phyloP scores from a whole-genome alignment of 2,888 invertebrate genomes.

The Ochropleura leucogaster region DNA sequence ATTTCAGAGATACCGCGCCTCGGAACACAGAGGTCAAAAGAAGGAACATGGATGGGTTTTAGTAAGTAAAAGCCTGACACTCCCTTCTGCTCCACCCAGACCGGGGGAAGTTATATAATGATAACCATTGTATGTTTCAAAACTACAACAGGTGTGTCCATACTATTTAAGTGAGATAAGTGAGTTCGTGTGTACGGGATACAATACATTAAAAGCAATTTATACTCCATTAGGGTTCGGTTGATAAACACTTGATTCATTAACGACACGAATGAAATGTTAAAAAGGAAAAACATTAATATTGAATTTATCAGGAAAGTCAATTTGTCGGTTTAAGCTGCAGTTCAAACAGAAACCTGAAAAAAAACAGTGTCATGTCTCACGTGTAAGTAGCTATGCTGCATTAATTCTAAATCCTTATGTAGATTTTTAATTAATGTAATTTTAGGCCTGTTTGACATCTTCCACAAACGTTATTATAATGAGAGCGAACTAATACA shows the following conservation, averaged over 20 bases:
- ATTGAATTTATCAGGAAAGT: neutral
- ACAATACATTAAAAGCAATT: constrained; percentile 14
- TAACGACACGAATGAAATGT: neutral
- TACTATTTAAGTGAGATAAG: neutral
- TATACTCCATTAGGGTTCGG: neutral
- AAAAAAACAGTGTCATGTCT: neutral
- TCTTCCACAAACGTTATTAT: neutral
- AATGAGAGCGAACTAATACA: neutral
- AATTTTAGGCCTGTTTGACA: neutral
- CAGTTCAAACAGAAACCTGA: neutral
- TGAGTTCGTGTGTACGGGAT: neutral
- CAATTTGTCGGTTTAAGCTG: neutral
- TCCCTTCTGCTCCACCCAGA: too few species aligned
- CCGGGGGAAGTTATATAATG: too few species aligned
- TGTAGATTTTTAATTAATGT: neutral
- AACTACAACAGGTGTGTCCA: neutral
- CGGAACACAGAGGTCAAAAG: too few species aligned
- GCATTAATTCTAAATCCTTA: neutral
- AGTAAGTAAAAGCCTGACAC: too few species aligned
- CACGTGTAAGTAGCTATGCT: neutral
- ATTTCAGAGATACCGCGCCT: too few species aligned
- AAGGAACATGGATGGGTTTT: too few species aligned
- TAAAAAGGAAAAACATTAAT: neutral
- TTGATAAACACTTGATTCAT: neutral
- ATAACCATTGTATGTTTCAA: constrained; percentile 8